These are phyloP conservation scores for Solea senegalensis DNA, from an alignment of 2,113 vertebrate species.

Conservation along the genomic window DNA sequence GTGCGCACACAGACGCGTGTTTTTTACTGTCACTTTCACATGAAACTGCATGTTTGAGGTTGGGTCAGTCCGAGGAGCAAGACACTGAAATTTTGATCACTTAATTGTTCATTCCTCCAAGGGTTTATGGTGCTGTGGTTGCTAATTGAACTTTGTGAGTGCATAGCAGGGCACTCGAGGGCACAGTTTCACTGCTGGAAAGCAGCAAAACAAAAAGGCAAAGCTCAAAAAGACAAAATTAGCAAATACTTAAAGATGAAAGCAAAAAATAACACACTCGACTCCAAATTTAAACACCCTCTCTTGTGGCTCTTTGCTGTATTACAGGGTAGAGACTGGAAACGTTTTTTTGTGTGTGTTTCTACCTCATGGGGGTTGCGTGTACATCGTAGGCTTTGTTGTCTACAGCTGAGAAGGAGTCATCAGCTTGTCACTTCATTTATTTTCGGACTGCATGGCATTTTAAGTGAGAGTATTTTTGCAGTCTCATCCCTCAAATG, in stretches of 20 bases:
- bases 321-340: conserved; percentile 73
- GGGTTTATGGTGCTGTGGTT: conserved; percentile 23
- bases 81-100: conserved; percentile 37
- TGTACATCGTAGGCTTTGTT: conserved; percentile 38
- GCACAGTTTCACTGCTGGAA: conserved; percentile 34
- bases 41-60: conserved; percentile 27
- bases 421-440: conserved; percentile 47
- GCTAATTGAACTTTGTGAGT: conserved; percentile 46
- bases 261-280: conserved; percentile 72
- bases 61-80: conserved; percentile 16
- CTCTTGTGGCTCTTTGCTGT: conserved; percentile 58
- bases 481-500: conserved; percentile 19
- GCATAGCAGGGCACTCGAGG: conserved; percentile 43
- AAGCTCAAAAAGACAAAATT: conserved; percentile 46
- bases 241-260: conserved; percentile 70
- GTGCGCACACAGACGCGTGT: neutral
- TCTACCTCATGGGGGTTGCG: conserved; percentile 45
- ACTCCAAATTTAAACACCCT: conserved; percentile 65
- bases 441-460: conserved; percentile 39
- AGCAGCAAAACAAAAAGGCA: conserved; percentile 18
- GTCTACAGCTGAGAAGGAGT: conserved; percentile 35
- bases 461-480: conserved; percentile 23
- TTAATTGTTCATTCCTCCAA: conserved; percentile 35
- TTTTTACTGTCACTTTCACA: conserved; percentile 35
- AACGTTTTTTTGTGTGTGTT: conserved; percentile 37